phyloP scores from a whole-genome alignment of 2,113 vertebrate species.

The Archocentrus centrarchus region DNA sequence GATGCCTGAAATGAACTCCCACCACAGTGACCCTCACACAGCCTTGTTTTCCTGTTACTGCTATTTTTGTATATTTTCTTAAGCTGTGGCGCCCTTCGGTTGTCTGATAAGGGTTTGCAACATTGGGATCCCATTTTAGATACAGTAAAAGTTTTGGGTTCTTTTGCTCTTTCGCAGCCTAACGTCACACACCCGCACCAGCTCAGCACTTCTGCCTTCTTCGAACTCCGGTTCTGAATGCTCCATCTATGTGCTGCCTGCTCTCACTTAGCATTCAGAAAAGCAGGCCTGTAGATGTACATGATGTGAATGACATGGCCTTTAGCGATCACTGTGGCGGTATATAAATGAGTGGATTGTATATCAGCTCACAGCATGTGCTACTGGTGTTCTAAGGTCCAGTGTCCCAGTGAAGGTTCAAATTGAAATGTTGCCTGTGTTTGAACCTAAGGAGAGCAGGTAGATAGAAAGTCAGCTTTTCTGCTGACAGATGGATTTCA shows the following conservation, averaged over 20 bases:
- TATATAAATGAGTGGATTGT: background rate
- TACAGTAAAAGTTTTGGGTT: slow-evolving; percentile 3
- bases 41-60: background rate
- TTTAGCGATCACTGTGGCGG: slow-evolving; percentile 28
- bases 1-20: background rate
- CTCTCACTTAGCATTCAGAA: slow-evolving; percentile 35
- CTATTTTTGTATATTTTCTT: slow-evolving; percentile 10
- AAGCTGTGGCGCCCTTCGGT: background rate
- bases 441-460: slow-evolving; percentile 18
- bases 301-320: slow-evolving; percentile 53
- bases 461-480: slow-evolving; percentile 2
- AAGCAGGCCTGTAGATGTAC: slow-evolving; percentile 33
- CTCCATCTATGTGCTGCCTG: slow-evolving; percentile 12
- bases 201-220: slow-evolving; percentile 41
- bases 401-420: background rate
- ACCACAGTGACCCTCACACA: background rate
- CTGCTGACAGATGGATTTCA: slow-evolving; percentile 9
- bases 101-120: slow-evolving; percentile 41
- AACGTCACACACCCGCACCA: slow-evolving; percentile 16
- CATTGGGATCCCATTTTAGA: slow-evolving; percentile 66
- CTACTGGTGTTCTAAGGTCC: background rate
- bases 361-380: slow-evolving; percentile 21
- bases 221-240: slow-evolving; percentile 18
- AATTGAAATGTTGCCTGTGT: background rate
- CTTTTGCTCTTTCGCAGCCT: background rate